A percentile compares a stretch with the other conserved stretches of the same genome.
These are phyloP conservation scores for Alviniconcha strummeri DNA, from an alignment of 2,888 invertebrate species.

Conservation along the genomic window DNA sequence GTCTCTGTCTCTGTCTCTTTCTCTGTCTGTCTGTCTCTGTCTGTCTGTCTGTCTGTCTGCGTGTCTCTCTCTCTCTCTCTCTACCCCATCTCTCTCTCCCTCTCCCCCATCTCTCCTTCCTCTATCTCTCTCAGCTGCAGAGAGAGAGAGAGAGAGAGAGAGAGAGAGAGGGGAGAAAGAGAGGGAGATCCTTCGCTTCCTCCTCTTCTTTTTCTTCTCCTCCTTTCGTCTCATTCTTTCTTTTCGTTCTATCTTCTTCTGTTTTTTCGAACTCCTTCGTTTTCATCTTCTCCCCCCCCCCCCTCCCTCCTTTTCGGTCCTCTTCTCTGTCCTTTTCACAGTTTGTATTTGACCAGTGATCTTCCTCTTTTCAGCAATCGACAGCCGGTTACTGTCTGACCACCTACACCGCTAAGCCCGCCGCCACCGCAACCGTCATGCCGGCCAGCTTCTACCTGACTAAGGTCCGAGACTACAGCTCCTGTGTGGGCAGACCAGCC, in stretches of 20 bases:
- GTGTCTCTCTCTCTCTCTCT: no score
- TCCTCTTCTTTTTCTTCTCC: neutral
- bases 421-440: neutral
- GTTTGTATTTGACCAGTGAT: no score
- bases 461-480: constrained; percentile 15
- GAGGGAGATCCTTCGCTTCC: neutral
- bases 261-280: neutral
- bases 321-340: neutral
- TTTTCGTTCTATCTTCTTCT: neutral
- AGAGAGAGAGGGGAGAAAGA: neutral
- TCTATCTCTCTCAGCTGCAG: neutral
- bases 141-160: neutral
- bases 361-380: neutral
- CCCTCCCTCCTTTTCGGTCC: neutral
- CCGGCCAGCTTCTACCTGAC: neutral
- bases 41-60: no score
- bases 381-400: constrained; percentile 6
- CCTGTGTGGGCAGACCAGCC: neutral
- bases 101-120: neutral
- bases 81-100: neutral
- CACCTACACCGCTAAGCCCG: constrained; percentile 1
- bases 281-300: neutral
- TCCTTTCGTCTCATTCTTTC: neutral
- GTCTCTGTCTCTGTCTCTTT: no score
- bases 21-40: no score